phyloP scores from a whole-genome alignment of 1,140 invertebrate species.

The Diabrotica undecimpunctata region DNA sequence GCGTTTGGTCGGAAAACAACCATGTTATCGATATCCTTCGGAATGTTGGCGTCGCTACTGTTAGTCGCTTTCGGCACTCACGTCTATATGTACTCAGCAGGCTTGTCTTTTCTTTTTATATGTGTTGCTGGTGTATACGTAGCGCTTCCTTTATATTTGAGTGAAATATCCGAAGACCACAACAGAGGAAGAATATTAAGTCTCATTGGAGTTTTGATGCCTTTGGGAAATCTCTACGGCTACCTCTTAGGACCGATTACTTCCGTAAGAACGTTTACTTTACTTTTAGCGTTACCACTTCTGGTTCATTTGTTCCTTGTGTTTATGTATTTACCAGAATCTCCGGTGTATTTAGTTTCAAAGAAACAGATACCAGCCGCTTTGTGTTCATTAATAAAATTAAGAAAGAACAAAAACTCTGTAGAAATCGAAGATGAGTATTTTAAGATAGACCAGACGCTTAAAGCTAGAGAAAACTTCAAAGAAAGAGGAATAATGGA shows the following conservation, averaged over 20 bases:
- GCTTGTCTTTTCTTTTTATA: constrained; percentile 45
- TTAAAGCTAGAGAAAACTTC: constrained; percentile 48
- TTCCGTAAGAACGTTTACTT: constrained; percentile 52
- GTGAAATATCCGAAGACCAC: constrained; percentile 48
- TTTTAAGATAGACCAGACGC: background rate
- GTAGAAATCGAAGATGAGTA: constrained; percentile 9
- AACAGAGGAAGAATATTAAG: constrained; percentile 31
- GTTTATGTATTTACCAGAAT: constrained; percentile 64
- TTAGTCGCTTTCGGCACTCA: constrained; percentile 41
- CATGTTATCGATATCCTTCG: constrained; percentile 45
- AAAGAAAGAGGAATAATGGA: constrained; percentile 54
- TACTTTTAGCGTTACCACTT: constrained; percentile 50
- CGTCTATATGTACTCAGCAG: constrained; percentile 40
- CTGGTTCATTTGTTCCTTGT: constrained; percentile 47
- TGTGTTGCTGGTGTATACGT: constrained; percentile 48
- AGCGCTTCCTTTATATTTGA: constrained; percentile 50
- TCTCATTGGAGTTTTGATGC: constrained; percentile 30
- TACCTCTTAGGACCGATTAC: constrained; percentile 59
- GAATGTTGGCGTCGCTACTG: constrained; percentile 17
- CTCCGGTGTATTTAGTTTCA: constrained; percentile 67
- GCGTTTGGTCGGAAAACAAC: constrained; percentile 48
- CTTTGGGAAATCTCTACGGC: constrained; percentile 33
- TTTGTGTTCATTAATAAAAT: constrained; percentile 55
- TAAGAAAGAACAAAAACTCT: constrained; percentile 57
- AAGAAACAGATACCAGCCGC: constrained; percentile 58